Evolutionary conservation across 2,797 vertebrate genomes (phyloP).

Genomic region (Scomberomorus guttatus): DNA sequence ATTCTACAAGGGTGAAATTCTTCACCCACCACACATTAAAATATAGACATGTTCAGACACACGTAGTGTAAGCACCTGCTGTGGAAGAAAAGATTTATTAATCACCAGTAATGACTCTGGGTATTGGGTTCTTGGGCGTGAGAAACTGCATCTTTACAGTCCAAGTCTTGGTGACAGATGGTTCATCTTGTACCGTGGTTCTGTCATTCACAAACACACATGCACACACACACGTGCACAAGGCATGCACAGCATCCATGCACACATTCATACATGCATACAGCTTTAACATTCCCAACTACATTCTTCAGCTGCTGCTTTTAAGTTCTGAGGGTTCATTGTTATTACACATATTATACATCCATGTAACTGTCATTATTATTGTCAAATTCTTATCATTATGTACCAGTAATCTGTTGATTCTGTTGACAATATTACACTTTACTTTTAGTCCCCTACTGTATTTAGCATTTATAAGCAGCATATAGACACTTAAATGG

Average conservation of each 20-base stretch:
- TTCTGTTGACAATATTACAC: not conserved
- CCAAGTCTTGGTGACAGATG: slow-evolving; percentile 54
- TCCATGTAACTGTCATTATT: not conserved
- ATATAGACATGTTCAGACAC: slow-evolving; percentile 12
- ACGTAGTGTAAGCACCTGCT: slow-evolving; percentile 56
- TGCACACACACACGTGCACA: slow-evolving; percentile 14
- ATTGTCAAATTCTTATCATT: not conserved
- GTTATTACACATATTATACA: slow-evolving; percentile 2
- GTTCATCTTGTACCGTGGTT: slow-evolving; percentile 3
- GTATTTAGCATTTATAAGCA: not conserved
- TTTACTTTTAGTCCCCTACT: not conserved
- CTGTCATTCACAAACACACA: not conserved
- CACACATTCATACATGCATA: slow-evolving; percentile 9
- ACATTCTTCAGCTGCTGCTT: slow-evolving; percentile 42
- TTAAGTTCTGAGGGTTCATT: slow-evolving; percentile 21
- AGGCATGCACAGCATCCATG: slow-evolving; percentile 10
- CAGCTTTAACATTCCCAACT: slow-evolving; percentile 43
- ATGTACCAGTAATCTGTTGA: not conserved
- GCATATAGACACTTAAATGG: not conserved
- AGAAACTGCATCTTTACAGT: slow-evolving; percentile 60
- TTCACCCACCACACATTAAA: slow-evolving; percentile 13
- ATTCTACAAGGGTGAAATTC: slow-evolving; percentile 15
- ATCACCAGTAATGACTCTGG: slow-evolving; percentile 51
- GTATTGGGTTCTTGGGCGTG: slow-evolving; percentile 57
- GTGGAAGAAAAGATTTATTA: slow-evolving; percentile 61